phyloP scores from a whole-genome alignment of 1,140 invertebrate species.

The Nasonia vitripennis region DNA sequence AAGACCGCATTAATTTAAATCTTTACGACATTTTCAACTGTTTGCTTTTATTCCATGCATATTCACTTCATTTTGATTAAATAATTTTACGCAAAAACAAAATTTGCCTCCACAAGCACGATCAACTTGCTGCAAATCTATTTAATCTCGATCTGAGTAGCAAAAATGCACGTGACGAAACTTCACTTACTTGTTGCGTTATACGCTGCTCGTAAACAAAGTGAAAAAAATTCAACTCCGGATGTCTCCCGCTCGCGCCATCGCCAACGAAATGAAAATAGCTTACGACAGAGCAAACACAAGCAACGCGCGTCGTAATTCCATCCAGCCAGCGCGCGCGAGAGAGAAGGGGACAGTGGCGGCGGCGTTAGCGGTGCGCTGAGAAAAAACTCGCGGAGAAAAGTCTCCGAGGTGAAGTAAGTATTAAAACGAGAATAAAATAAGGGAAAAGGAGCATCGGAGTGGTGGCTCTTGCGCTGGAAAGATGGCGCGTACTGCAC shows the following conservation, averaged over 20 bases:
- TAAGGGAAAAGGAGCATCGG: conserved; percentile 6
- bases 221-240: not conserved
- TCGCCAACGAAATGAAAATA: not conserved
- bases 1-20: too few relatives aligned
- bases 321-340: not conserved
- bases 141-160: too few relatives aligned
- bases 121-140: too few relatives aligned
- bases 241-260: not conserved
- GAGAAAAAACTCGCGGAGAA: not conserved
- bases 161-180: too few relatives aligned
- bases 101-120: too few relatives aligned
- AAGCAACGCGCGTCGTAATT: not conserved
- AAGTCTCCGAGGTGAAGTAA: conserved; percentile 12
- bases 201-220: not conserved
- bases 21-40: too few relatives aligned
- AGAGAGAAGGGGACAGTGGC: not conserved
- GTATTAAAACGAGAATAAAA: conserved; percentile 6
- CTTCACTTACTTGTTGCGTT: not conserved
- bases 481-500: conserved; percentile 12
- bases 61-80: too few relatives aligned
- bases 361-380: not conserved
- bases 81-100: too few relatives aligned
- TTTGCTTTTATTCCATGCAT: too few relatives aligned
- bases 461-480: too few relatives aligned
- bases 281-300: not conserved